These are phyloP conservation scores for Eupithecia exiguata DNA, from an alignment of 2,888 invertebrate genomes.

Conservation along the genomic window DNA sequence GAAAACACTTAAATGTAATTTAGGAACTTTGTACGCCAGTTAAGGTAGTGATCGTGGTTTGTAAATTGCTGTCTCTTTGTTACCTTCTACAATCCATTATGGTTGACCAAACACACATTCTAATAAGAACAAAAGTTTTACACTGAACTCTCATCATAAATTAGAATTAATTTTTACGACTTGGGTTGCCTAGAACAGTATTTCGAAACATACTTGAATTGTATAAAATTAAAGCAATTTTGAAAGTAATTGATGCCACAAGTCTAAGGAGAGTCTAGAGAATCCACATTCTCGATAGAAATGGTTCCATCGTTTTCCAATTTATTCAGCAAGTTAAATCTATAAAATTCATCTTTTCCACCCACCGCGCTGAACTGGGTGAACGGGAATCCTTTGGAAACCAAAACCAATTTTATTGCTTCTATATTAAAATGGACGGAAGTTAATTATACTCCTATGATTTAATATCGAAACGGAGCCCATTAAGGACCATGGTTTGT, in stretches of 20 bases:
- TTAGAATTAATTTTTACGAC: not conserved
- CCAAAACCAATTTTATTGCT: slow-evolving; percentile 72
- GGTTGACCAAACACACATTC: slow-evolving; percentile 6
- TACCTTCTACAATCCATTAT: slow-evolving; percentile 2
- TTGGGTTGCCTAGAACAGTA: not conserved
- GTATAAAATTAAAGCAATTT: slow-evolving; percentile 37
- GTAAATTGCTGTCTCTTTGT: slow-evolving; percentile 27
- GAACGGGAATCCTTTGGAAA: slow-evolving; percentile 59
- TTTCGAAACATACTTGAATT: not conserved
- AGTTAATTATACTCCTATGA: slow-evolving; percentile 57
- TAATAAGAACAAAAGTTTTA: not conserved
- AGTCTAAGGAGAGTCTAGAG: slow-evolving; percentile 40
- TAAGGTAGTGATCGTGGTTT: slow-evolving; percentile 24
- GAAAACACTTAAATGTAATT: slow-evolving; percentile 29
- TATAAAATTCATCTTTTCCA: slow-evolving; percentile 68
- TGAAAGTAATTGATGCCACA: slow-evolving; percentile 50
- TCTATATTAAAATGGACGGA: slow-evolving; percentile 53
- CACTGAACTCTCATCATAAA: not conserved
- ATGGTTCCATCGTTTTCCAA: slow-evolving; percentile 71
- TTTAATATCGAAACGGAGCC: slow-evolving; percentile 55
- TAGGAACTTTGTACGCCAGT: slow-evolving; percentile 20
- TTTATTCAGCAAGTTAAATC: slow-evolving; percentile 72
- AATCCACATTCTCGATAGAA: slow-evolving; percentile 54
- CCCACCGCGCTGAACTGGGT: slow-evolving; percentile 50
- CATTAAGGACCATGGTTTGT: not conserved